Evolutionary conservation across 2,113 vertebrate genomes (phyloP).

Genomic region (Prinia subflava): DNA sequence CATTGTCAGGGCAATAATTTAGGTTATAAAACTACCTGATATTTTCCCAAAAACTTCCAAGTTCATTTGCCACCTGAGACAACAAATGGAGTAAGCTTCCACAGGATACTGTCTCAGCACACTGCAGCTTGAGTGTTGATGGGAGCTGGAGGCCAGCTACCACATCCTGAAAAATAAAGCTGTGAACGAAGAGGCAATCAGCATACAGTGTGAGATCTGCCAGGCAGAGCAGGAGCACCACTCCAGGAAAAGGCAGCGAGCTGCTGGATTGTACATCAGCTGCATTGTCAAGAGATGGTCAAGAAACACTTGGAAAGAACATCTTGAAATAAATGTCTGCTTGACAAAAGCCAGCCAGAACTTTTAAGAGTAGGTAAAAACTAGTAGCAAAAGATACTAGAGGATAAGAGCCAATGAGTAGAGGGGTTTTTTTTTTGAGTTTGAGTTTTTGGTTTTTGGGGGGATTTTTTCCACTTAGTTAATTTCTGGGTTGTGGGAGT

Average conservation of each 20-base stretch:
- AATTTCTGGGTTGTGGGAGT: neutral
- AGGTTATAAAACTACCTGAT: neutral
- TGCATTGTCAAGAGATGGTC: neutral
- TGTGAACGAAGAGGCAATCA: neutral
- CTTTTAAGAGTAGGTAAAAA: neutral
- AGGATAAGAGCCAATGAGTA: neutral
- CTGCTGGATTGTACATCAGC: neutral
- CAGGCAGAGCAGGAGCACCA: neutral
- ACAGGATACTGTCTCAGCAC: neutral
- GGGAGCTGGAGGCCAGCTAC: conserved; percentile 11
- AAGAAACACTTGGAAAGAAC: conserved; percentile 13
- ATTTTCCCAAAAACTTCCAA: neutral
- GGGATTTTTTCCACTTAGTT: neutral
- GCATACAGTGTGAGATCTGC: neutral
- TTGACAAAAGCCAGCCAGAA: neutral
- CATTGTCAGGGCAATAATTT: neutral
- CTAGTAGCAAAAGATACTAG: neutral
- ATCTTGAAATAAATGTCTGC: neutral
- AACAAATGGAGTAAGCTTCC: neutral
- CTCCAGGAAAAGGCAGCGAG: neutral
- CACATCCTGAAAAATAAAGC: conserved; percentile 25
- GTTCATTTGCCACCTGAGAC: neutral
- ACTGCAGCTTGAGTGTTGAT: neutral
- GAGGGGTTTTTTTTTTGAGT: neutral
- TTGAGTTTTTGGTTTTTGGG: too few relatives aligned